phyloP scores from a whole-genome alignment of 2,888 invertebrate species.

The Cheiracanthium punctorium region DNA sequence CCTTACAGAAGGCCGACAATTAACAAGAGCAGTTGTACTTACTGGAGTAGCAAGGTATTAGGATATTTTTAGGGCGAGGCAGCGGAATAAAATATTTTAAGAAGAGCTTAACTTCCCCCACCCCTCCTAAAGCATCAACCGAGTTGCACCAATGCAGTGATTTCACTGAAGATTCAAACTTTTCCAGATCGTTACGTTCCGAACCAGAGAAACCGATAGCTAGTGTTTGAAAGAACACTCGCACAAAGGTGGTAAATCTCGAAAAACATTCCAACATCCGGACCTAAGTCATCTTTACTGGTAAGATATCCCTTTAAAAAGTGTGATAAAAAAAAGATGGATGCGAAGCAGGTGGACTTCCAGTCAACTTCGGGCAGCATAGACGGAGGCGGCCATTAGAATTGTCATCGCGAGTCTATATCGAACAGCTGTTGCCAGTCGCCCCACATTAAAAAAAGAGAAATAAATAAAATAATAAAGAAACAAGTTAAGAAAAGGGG shows the following conservation, averaged over 20 bases:
- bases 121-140: too few species aligned
- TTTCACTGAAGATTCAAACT: too few species aligned
- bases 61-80: too few species aligned
- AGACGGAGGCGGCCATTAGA: constrained; percentile 63
- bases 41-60: too few species aligned
- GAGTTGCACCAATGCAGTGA: too few species aligned
- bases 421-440: constrained; percentile 69
- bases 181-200: too few species aligned
- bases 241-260: constrained; percentile 41
- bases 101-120: too few species aligned
- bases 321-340: constrained; percentile 31
- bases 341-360: constrained; percentile 68
- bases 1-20: too few species aligned
- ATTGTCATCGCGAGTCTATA: constrained; percentile 68
- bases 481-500: constrained; percentile 20
- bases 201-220: too few species aligned
- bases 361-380: constrained; percentile 41
- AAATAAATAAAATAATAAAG: constrained; percentile 30
- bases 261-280: constrained; percentile 43
- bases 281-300: background rate
- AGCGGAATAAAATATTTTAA: too few species aligned
- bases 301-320: background rate
- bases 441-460: constrained; percentile 57
- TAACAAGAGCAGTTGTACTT: too few species aligned
- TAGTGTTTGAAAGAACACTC: too few species aligned